These are phyloP conservation scores for Thelaira solivaga DNA, from an alignment of 2,888 invertebrate genomes.

Conservation along the genomic window DNA sequence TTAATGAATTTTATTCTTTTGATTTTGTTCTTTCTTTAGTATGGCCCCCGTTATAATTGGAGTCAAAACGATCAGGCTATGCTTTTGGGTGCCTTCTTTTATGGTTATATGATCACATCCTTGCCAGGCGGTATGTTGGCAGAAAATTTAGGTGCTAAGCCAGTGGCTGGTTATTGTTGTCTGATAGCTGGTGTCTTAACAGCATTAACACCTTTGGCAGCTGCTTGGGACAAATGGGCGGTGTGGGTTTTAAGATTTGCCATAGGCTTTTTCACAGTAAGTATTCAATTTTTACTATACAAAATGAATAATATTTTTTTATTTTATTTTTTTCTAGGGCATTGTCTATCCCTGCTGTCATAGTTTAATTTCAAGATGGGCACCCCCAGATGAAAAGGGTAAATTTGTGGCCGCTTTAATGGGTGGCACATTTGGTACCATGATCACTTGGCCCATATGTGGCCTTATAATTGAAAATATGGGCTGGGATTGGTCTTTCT, in stretches of 20 bases:
- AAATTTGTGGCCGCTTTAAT: slow-evolving; percentile 85
- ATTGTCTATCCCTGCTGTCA: slow-evolving; percentile 73
- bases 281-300: slow-evolving; percentile 64
- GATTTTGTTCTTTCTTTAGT: slow-evolving; percentile 70
- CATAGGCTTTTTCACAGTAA: slow-evolving; percentile 82
- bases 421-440: slow-evolving; percentile 85
- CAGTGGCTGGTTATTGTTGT: slow-evolving; percentile 79
- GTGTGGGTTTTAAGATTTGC: slow-evolving; percentile 80
- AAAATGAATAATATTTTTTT: neutral
- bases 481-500: slow-evolving; percentile 84
- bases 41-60: slow-evolving; percentile 80
- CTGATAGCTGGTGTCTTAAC: slow-evolving; percentile 79
- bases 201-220: slow-evolving; percentile 80
- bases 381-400: slow-evolving; percentile 85
- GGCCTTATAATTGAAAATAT: slow-evolving; percentile 81
- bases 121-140: slow-evolving; percentile 82
- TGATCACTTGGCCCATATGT: slow-evolving; percentile 83
- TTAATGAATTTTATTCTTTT: no score
- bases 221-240: slow-evolving; percentile 79
- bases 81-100: slow-evolving; percentile 83
- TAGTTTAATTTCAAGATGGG: slow-evolving; percentile 83
- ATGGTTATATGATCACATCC: slow-evolving; percentile 83
- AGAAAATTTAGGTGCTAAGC: slow-evolving; percentile 81
- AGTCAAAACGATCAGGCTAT: slow-evolving; percentile 81
- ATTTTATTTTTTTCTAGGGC: slow-evolving; percentile 61